These are phyloP conservation scores for Petrocephalus microphthalmus DNA, from an alignment of 2,113 vertebrate genomes.

Conservation along the genomic window DNA sequence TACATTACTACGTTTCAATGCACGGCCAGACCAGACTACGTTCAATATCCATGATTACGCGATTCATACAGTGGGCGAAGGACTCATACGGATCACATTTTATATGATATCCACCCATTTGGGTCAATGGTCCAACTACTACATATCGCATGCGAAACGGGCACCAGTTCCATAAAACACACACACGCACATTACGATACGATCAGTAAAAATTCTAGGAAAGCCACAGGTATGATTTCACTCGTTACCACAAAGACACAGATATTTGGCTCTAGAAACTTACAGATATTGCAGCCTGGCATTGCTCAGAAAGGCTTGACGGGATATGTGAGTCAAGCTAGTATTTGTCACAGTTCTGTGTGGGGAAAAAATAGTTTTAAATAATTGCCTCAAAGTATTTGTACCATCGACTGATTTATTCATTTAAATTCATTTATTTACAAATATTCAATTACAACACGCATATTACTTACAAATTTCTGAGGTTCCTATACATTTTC, in stretches of 20 bases:
- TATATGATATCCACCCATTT: neutral
- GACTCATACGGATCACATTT: neutral
- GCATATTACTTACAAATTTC: constrained; percentile 82
- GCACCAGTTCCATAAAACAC: neutral
- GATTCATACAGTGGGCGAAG: neutral
- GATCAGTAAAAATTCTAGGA: neutral
- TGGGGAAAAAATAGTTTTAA: constrained; percentile 34
- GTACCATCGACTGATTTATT: neutral
- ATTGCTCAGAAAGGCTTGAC: constrained; percentile 84
- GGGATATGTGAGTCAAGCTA: constrained; percentile 80
- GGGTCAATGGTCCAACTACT: neutral
- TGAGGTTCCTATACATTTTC: constrained; percentile 81
- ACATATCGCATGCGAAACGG: neutral
- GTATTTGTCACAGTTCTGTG: constrained; percentile 88
- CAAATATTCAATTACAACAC: neutral
- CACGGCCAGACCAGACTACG: neutral
- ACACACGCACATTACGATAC: neutral
- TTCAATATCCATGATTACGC: neutral
- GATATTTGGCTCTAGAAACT: constrained; percentile 53
- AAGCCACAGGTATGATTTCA: neutral
- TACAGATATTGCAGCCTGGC: constrained; percentile 86
- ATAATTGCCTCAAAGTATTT: neutral
- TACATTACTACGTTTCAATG: constrained; percentile 4
- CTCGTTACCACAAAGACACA: neutral
- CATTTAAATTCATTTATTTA: neutral